Evolutionary conservation across 2,797 vertebrate genomes (phyloP), one percentile per base, ranked within the genome.

Genomic region (Danio kyathit): DNA sequence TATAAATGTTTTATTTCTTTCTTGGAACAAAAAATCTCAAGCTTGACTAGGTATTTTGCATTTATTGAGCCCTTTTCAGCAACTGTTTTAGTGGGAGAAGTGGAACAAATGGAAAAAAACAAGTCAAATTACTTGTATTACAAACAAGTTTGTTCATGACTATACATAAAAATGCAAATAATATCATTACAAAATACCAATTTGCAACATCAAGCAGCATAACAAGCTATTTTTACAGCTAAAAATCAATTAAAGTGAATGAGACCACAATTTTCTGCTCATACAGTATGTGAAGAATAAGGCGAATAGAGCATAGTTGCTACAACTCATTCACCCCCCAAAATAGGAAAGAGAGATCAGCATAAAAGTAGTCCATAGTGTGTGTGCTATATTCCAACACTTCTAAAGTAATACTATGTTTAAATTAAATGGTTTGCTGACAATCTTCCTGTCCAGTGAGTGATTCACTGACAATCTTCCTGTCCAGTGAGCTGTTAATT

Each of bases 401-500:
- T 67, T 49, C 19, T 49, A 1, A 16, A 51, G 13, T n/a, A 21
- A 69, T 52, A 52, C 21, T 40, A 51, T 12, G 49, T 40, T 5
- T 70, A 56, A 69, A 51, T 69, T 1, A 38, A 69, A 69, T 40
- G 21, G 21, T 69, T 49, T 1, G 7, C 7, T 49, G 19, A 67
- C 65, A 16, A 3, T 49, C 65, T 69, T 51, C 19, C 46, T 69
- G 17, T 69, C 13, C 19, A 69, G 7, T 49, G 13, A 49, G 46
- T 40, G 21, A 38, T 69, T 49, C 1, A 5, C 7, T 49, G 19
- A 67, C 65, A 16, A 3, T 49, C 65, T 69, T 51, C 19, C 46
- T 69, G 17, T 69, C 13, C 19, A 69, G 7, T 49, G 13, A 49
- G 46, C 41, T 65, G 43, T 65, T 65, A 65, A 65, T 19, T 65